Base-by-base conservation (phyloP, 2,888 invertebrate genomes). In the Idaea straminata region DNA sequence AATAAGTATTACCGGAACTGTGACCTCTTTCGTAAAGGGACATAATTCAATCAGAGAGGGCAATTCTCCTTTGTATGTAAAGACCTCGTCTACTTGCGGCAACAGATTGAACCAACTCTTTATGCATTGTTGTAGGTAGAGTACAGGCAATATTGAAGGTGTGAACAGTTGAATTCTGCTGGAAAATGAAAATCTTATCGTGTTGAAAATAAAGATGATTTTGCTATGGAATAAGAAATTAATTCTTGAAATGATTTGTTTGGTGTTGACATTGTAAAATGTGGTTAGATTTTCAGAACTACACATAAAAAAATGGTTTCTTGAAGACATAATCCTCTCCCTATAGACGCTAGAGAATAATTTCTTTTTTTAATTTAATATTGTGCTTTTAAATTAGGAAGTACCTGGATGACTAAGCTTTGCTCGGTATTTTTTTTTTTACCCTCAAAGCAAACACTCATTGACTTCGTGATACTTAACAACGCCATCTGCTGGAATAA, bases 61-160 rank as follows among this genome's bases (percentile, higher is more conserved):
- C 87, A 87, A 88, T 84, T 81, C 84, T 85, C 89, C 88, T 90
- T 91, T 91, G 87, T 90, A 87, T 85, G 87, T 88, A 86, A 87
- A 88, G 83, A 83, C 84, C 68, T 63, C 62, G 79, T 80, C 77
- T 75, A 75, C 77, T 76, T 79, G 72, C 73, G 62, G 72, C 66
- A 63, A 69, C 70, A 70, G 62, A 66, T 62, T 60, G 69, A 71
- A 69, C 72, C 74, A 74, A 74, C 73, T 77, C 74, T 75, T 73
- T 75, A 72, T 63, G 71, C 72, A 74, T 76, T 78, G 75, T 77
- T 65, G 62, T 71, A 65, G 66, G 69, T 69, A 66, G 61, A 72
- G 69, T 70, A 71, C 71, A 72, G 71, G 66, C 67, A 71, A 72
- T 67, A 68, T 68, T 69, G 66, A 62, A 68, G 67, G 64, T 65